Base-by-base conservation (phyloP, 2,888 invertebrate genomes). In the Tetheella fluctuosa region DNA sequence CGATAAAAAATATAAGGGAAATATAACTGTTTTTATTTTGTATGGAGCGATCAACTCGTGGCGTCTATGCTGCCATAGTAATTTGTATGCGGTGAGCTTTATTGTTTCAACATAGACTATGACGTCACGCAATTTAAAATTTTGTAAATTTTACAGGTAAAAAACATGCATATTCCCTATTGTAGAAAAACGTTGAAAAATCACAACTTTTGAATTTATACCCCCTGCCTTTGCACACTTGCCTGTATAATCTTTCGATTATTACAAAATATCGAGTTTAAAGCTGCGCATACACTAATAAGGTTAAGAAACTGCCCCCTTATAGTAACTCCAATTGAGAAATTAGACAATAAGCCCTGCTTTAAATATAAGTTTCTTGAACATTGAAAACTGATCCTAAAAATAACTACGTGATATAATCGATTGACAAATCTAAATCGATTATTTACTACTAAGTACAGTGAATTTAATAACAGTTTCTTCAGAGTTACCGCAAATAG, bases 201-300 rank as follows among this genome's bases (percentile, higher is more conserved):
- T 78, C 74, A 80, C 76, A 80, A 80, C 77, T 64, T 74, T 64
- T 69, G 59, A 52, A 58, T 68, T 70, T 70, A 58, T 68, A 61
- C 67, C 20, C 30, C 54, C 70, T 60, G 59, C 13, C 34, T 60
- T 79, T 79, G 82, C 84, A 86, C 82, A 84, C 84, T 84, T 78
- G 79, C 81, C 80, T 74, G n/a, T 42, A 42, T 34, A 34, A 34
- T 13, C 34, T 34, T 34, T 34, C 13, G 34, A 13, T 68, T 61
- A 62, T 61, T 60, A 64, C 61, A 66, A 67, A 62, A 60, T 39
- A 20, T 59, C 61, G 23, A 25, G 12, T 30, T 13, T 64, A 62
- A 60, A 66, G 65, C 68, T 39, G 61, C 28, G 53, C 69, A 71
- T 64, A 71, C 74, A 72, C 69, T 70, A 70, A 69, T 48, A 48